A percentile compares a stretch with the other conserved stretches of the same genome.
Evolutionary conservation across 2,888 invertebrate species (phyloP).

Genomic region (Caenorhabditis sp.): DNA sequence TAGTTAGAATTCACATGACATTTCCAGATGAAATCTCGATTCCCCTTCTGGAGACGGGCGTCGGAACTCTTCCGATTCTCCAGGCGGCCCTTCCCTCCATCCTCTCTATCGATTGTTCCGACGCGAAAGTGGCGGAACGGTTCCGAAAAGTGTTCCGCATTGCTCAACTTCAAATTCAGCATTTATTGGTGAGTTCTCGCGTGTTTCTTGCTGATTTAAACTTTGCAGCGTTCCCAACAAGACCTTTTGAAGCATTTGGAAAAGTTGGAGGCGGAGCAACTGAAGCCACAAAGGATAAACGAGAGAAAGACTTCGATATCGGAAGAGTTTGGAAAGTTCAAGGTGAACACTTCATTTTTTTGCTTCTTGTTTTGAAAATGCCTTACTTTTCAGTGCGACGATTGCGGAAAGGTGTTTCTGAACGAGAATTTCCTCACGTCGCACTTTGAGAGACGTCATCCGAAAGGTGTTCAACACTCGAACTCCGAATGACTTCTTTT

Average conservation of each 20-base stretch:
- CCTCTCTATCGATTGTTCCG: slow-evolving; percentile 30
- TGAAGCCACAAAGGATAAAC: slow-evolving; percentile 4
- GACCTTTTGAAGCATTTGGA: slow-evolving; percentile 51
- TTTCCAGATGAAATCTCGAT: slow-evolving; percentile 52
- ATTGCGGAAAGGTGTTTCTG: slow-evolving; percentile 51
- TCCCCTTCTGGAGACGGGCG: slow-evolving; percentile 54
- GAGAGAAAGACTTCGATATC: slow-evolving; percentile 18
- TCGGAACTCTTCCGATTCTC: slow-evolving; percentile 50
- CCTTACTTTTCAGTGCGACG: slow-evolving; percentile 33
- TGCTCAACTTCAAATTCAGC: slow-evolving; percentile 52
- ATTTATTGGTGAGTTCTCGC: slow-evolving; percentile 41
- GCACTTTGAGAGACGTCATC: slow-evolving; percentile 50
- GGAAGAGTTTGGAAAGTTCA: slow-evolving; percentile 19
- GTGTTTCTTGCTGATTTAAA: not conserved
- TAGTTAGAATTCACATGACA: too few species aligned
- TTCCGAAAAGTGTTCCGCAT: slow-evolving; percentile 47
- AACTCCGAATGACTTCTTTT: slow-evolving; percentile 13
- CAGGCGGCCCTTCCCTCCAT: slow-evolving; percentile 53
- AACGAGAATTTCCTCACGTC: slow-evolving; percentile 42
- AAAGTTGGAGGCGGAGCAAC: slow-evolving; percentile 26
- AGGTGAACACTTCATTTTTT: slow-evolving; percentile 7
- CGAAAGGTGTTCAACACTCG: slow-evolving; percentile 14
- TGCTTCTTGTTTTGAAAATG: not conserved
- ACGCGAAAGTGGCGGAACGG: slow-evolving; percentile 32
- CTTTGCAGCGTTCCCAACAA: slow-evolving; percentile 47